Evolutionary conservation across 2,888 invertebrate species (phyloP).

Genomic region (Hololepta plana): DNA sequence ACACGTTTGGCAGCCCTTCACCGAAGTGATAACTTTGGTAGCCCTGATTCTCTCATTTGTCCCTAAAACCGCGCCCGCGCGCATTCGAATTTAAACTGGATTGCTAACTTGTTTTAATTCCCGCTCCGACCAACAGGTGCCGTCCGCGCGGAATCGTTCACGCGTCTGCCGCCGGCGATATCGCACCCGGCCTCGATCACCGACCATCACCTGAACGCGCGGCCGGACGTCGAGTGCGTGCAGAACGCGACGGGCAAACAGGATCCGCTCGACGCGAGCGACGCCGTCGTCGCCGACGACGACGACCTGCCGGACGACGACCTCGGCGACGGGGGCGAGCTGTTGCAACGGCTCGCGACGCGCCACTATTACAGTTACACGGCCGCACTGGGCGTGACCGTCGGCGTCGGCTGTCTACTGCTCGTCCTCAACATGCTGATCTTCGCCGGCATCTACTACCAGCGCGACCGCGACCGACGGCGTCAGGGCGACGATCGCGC

Average conservation of each 20-base stretch:
- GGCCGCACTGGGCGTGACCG: conserved; percentile 59
- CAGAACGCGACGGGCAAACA: conserved; percentile 22
- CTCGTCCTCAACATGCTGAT: conserved; percentile 54
- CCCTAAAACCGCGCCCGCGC: too few species aligned
- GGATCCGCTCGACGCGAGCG: conserved; percentile 8
- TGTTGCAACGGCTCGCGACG: conserved; percentile 33
- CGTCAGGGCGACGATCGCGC: conserved; percentile 16
- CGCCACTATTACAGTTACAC: conserved; percentile 49
- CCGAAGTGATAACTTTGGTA: too few species aligned
- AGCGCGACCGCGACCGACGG: conserved; percentile 38
- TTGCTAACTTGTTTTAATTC: too few species aligned
- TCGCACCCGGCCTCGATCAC: conserved; percentile 21
- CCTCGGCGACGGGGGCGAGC: conserved; percentile 31
- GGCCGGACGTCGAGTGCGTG: conserved; percentile 21
- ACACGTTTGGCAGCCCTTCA: too few species aligned
- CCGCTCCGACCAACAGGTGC: too few species aligned
- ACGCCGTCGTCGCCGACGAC: conserved; percentile 17
- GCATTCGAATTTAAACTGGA: too few species aligned
- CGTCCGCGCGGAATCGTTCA: conserved; percentile 30
- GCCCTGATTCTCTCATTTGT: too few species aligned
- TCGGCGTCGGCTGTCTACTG: conserved; percentile 54
- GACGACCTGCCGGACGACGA: conserved; percentile 17
- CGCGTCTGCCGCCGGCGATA: conserved; percentile 26
- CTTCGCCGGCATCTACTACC: conserved; percentile 60
- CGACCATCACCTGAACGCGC: conserved; percentile 15